Evolutionary conservation across 2,797 vertebrate species (phyloP).

Genomic region (Sebastes taczanowskii): DNA sequence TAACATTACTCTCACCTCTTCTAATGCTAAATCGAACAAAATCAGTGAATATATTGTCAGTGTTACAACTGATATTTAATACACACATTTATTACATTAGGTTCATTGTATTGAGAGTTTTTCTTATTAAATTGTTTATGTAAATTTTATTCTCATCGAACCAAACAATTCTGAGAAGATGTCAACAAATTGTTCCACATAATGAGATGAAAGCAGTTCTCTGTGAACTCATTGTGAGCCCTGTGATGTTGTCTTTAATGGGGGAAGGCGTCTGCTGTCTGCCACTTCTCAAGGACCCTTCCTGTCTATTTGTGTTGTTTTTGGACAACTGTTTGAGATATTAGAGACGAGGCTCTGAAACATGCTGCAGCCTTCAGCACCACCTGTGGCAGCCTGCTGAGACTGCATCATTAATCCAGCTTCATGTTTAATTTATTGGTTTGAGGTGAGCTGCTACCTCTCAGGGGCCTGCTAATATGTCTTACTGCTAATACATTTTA

Average conservation of each 20-base stretch:
- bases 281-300: neutral
- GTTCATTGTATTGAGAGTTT: neutral
- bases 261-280: neutral
- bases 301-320: conserved; percentile 5
- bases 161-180: neutral
- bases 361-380: conserved; percentile 15
- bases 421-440: neutral
- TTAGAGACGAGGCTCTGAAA: neutral
- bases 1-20: neutral
- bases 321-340: conserved; percentile 18
- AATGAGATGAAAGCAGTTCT: neutral
- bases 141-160: neutral
- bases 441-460: neutral
- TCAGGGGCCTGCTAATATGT: neutral
- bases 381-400: conserved; percentile 21
- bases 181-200: neutral
- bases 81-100: neutral
- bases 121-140: neutral
- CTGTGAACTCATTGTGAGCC: neutral
- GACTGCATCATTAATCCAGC: neutral
- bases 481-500: neutral
- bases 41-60: neutral
- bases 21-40: neutral
- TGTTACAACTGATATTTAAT: neutral
- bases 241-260: neutral